These are phyloP conservation scores for Propithecus coquereli DNA, from an alignment of 2,113 vertebrate species.

Conservation along the genomic window DNA sequence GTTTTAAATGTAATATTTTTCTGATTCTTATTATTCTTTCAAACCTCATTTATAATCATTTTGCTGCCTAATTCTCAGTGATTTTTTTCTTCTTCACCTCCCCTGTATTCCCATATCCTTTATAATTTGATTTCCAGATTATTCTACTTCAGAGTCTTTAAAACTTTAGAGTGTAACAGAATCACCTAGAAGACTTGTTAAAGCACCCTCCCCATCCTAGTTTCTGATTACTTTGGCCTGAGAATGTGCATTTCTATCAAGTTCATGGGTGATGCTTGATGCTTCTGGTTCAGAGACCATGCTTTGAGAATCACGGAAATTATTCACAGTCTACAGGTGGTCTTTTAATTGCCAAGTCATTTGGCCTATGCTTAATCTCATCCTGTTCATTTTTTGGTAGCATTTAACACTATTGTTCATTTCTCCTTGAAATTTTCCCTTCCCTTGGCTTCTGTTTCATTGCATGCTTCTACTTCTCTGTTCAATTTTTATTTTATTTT, in stretches of 20 bases:
- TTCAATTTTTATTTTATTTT: background rate
- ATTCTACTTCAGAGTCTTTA: background rate
- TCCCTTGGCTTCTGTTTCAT: constrained; percentile 16
- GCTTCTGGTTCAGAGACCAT: background rate
- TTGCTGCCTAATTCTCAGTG: background rate
- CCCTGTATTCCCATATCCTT: background rate
- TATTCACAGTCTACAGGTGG: background rate
- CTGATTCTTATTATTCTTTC: constrained; percentile 25
- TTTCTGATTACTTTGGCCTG: background rate
- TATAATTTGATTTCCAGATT: constrained; percentile 26
- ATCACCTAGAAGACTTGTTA: background rate
- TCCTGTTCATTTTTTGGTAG: background rate
- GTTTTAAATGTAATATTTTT: background rate
- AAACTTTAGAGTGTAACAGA: background rate
- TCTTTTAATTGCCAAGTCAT: background rate
- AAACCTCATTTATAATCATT: constrained; percentile 5
- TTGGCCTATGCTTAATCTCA: background rate
- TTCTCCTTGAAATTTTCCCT: constrained; percentile 26
- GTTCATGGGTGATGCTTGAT: background rate
- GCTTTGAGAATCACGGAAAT: background rate
- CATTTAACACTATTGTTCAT: background rate
- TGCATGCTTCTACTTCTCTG: background rate
- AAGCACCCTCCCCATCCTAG: background rate
- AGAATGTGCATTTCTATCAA: background rate
- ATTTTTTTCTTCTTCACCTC: background rate